A percentile compares a stretch with the other conserved stretches of the same genome.
phyloP scores from a whole-genome alignment of 2,113 vertebrate species.

The Clarias macrocephalus region DNA sequence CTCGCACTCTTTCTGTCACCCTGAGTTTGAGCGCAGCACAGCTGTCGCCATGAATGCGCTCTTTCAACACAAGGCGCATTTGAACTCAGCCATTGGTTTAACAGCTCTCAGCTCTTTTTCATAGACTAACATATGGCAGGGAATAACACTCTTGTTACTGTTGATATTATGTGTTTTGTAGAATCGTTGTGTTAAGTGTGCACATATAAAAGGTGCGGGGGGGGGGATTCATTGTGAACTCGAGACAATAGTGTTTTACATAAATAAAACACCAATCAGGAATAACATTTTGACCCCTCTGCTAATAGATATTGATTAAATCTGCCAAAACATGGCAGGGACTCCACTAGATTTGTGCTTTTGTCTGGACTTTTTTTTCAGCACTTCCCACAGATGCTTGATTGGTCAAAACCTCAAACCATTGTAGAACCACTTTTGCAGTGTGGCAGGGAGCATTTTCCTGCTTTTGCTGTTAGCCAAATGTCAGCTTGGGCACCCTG shows the following conservation, averaged over 20 bases:
- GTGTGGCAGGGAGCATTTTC: too few species aligned
- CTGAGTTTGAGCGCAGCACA: not conserved
- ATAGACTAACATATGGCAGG: not conserved
- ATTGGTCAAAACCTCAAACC: too few species aligned
- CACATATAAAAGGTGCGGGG: not conserved
- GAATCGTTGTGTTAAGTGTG: not conserved
- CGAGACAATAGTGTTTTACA: not conserved
- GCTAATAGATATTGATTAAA: too few species aligned
- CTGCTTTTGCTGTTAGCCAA: too few species aligned
- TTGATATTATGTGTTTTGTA: not conserved
- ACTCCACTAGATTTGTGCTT: too few species aligned
- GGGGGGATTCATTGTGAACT: not conserved
- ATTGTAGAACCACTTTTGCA: too few species aligned
- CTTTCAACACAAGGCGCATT: not conserved
- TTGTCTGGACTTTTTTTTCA: too few species aligned
- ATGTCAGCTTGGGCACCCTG: too few species aligned
- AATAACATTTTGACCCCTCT: too few species aligned
- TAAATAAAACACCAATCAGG: not conserved
- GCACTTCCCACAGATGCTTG: too few species aligned
- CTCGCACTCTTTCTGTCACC: not conserved
- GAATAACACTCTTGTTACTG: not conserved
- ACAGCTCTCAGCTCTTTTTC: not conserved
- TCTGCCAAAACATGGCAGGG: too few species aligned
- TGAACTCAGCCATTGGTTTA: not conserved
- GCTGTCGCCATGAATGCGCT: not conserved